A percentile compares a stretch with the other conserved stretches of the same genome.
Evolutionary conservation across 2,888 invertebrate genomes (phyloP).

Genomic region (Pyrrhia umbra): DNA sequence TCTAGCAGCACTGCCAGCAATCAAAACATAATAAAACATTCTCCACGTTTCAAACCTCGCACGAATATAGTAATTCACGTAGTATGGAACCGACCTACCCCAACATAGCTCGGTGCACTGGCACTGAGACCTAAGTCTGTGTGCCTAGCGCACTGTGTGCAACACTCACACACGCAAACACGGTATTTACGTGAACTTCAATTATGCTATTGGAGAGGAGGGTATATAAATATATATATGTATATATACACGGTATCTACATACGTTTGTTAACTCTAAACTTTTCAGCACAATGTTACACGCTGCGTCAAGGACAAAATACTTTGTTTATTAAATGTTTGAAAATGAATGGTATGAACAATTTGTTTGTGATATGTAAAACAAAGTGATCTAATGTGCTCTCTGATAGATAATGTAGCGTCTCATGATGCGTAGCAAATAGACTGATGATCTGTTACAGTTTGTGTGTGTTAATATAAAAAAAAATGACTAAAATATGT

Average conservation of each 20-base stretch:
- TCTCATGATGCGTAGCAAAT: neutral
- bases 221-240: slow-evolving; percentile 49
- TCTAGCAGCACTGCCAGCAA: slow-evolving; percentile 1
- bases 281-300: slow-evolving; percentile 52
- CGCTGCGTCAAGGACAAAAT: slow-evolving; percentile 49
- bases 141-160: slow-evolving; percentile 59
- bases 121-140: slow-evolving; percentile 68
- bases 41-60: slow-evolving; percentile 45
- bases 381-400: slow-evolving; percentile 1
- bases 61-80: slow-evolving; percentile 27
- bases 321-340: slow-evolving; percentile 20
- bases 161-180: slow-evolving; percentile 66
- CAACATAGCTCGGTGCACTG: slow-evolving; percentile 74
- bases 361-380: neutral
- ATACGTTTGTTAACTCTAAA: slow-evolving; percentile 49
- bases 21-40: slow-evolving; percentile 47
- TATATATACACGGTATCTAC: slow-evolving; percentile 22
- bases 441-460: neutral
- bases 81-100: slow-evolving; percentile 72
- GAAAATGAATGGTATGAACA: neutral
- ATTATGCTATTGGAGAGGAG: slow-evolving; percentile 74
- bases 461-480: too few relatives aligned
- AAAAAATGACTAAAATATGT: too few relatives aligned
- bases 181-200: slow-evolving; percentile 74
- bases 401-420: neutral